Evolutionary conservation across 2,888 invertebrate species (phyloP).

Genomic region (Synergus itoensis): DNA sequence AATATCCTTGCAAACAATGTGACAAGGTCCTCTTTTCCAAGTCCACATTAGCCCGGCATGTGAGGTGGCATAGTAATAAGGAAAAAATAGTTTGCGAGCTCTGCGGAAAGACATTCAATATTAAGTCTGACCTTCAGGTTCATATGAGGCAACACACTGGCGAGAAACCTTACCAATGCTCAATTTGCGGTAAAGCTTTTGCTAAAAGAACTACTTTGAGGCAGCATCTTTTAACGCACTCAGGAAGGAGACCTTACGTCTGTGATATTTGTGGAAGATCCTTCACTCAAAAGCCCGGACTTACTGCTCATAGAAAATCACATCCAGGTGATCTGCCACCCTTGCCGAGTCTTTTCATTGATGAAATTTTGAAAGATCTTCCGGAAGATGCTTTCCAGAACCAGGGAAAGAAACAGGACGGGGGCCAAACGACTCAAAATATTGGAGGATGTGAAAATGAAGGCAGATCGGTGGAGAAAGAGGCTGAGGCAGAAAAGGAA

Average conservation of each 20-base stretch:
- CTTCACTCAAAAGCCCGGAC: conserved; percentile 64
- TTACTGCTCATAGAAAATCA: conserved; percentile 60
- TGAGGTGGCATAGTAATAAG: conserved; percentile 48
- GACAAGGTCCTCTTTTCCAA: conserved; percentile 53
- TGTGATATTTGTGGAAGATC: conserved; percentile 62
- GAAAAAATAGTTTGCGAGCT: conserved; percentile 55
- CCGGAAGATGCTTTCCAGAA: conserved; percentile 12
- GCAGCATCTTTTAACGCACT: conserved; percentile 59
- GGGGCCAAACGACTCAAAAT: background rate
- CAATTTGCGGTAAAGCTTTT: conserved; percentile 63
- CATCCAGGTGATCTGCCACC: conserved; percentile 59
- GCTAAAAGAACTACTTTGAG: conserved; percentile 48
- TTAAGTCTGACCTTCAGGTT: conserved; percentile 59
- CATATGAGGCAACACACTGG: conserved; percentile 71
- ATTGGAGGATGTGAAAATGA: background rate
- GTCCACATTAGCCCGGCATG: conserved; percentile 56
- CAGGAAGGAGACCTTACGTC: conserved; percentile 57
- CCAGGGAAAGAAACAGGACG: background rate
- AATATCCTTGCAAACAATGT: conserved; percentile 57
- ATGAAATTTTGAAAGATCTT: conserved; percentile 52
- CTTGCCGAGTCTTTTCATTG: conserved; percentile 59
- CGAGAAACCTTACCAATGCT: conserved; percentile 66
- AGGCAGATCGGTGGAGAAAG: background rate
- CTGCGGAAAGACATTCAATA: conserved; percentile 59
- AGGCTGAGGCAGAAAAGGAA: background rate